These are phyloP conservation scores for Volucella inflata DNA, from an alignment of 2,888 invertebrate genomes.

Conservation along the genomic window DNA sequence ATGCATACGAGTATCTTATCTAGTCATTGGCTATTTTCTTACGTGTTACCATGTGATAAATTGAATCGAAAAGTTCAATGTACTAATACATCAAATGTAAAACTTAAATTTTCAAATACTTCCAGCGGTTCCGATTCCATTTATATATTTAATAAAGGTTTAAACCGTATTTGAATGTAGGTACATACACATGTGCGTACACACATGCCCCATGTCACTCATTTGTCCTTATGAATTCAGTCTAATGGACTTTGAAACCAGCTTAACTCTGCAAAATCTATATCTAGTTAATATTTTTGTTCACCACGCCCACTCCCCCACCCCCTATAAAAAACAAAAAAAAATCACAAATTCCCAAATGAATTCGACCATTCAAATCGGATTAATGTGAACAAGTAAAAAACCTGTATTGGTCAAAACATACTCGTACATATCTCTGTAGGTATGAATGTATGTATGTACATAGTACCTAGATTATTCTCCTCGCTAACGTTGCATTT, in stretches of 20 bases:
- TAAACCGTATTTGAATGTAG: too few relatives aligned
- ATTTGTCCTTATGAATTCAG: not conserved
- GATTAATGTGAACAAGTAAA: constrained; percentile 31
- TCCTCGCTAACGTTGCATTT: constrained; percentile 27
- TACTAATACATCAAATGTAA: too few relatives aligned
- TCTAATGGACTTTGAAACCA: constrained; percentile 2
- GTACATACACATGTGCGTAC: too few relatives aligned
- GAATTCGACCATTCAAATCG: constrained; percentile 51
- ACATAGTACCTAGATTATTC: not conserved
- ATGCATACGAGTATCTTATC: too few relatives aligned
- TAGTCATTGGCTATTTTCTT: too few relatives aligned
- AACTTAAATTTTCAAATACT: too few relatives aligned
- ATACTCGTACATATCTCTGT: not conserved
- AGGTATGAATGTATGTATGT: not conserved
- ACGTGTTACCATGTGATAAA: too few relatives aligned
- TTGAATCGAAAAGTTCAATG: too few relatives aligned
- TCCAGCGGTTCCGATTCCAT: too few relatives aligned
- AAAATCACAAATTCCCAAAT: constrained; percentile 25
- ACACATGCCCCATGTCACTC: too few relatives aligned
- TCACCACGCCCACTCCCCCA: not conserved
- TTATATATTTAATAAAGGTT: too few relatives aligned
- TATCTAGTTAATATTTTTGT: constrained; percentile 24
- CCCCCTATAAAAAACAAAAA: too few relatives aligned
- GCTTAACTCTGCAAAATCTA: constrained; percentile 18
- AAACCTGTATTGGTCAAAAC: not conserved